Conservation (phyloP, 2,113 vertebrate species). For the Saccopteryx bilineata region DNA sequence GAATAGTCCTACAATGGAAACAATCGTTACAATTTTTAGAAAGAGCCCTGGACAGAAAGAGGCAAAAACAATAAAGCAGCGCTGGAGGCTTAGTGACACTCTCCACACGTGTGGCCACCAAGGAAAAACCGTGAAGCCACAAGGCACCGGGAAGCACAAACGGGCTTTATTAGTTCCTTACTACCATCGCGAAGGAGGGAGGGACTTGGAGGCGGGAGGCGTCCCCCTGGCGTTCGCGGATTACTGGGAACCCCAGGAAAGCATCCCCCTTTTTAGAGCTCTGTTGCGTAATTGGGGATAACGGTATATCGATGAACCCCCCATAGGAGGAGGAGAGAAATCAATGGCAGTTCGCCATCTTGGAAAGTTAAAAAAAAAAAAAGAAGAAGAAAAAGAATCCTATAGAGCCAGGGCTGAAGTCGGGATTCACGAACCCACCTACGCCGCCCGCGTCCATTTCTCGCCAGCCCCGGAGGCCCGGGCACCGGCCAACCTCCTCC, state of each 20-base stretch:
- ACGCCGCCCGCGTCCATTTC: slow-evolving; percentile 79
- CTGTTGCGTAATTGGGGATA: slow-evolving; percentile 75
- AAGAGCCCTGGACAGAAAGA: not conserved
- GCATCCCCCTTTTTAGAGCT: not conserved
- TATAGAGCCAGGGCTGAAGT: slow-evolving; percentile 86
- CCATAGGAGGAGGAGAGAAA: slow-evolving; percentile 73
- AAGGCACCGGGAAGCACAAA: not conserved
- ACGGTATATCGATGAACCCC: slow-evolving; percentile 73
- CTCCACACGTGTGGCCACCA: slow-evolving; percentile 35
- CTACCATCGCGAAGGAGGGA: not conserved
- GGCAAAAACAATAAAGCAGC: slow-evolving; percentile 30
- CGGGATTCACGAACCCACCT: slow-evolving; percentile 88
- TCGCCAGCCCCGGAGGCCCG: slow-evolving; percentile 71
- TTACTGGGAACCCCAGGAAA: not conserved
- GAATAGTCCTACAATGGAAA: not conserved
- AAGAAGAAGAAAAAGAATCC: slow-evolving; percentile 78
- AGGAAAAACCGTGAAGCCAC: slow-evolving; percentile 42
- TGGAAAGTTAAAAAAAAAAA: slow-evolving; percentile 86
- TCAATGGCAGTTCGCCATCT: slow-evolving; percentile 93
- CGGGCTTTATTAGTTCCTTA: slow-evolving; percentile 18
- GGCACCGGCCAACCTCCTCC: slow-evolving; percentile 74
- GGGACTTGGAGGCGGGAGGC: slow-evolving; percentile 2
- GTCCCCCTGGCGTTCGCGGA: not conserved
- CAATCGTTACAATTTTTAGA: not conserved
- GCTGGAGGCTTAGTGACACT: not conserved